Evolutionary conservation across 2,888 invertebrate genomes (phyloP).

Genomic region (Eupithecia pulchellata): DNA sequence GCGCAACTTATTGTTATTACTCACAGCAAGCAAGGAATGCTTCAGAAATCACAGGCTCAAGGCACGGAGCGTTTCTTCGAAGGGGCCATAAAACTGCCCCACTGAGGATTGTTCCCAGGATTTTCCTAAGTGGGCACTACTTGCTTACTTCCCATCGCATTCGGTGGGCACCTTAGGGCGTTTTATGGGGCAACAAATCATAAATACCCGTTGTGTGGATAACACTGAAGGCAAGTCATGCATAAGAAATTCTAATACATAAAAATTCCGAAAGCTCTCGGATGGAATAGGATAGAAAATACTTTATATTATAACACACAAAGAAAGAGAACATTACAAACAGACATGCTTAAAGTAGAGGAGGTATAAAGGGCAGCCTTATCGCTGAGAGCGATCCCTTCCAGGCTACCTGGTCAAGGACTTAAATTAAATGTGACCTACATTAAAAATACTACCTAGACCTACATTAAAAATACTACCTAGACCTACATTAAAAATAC

Average conservation of each 20-base stretch:
- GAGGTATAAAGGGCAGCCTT: too few relatives aligned
- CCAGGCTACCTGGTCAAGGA: too few relatives aligned
- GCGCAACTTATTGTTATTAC: not conserved
- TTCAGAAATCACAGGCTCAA: conserved; percentile 48
- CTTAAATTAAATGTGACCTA: too few relatives aligned
- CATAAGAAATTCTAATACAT: conserved; percentile 47
- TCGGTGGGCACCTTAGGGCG: conserved; percentile 48
- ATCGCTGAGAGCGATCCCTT: too few relatives aligned
- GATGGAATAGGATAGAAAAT: too few relatives aligned
- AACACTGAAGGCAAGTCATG: conserved; percentile 48
- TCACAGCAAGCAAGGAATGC: conserved; percentile 34
- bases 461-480: too few relatives aligned
- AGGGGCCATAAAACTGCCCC: conserved; percentile 55
- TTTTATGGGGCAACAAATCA: conserved; percentile 66
- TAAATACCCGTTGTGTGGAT: conserved; percentile 51
- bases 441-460: too few relatives aligned
- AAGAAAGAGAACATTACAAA: too few relatives aligned
- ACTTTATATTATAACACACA: too few relatives aligned
- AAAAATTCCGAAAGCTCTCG: conserved; percentile 29
- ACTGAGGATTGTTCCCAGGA: conserved; percentile 57
- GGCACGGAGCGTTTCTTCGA: conserved; percentile 51
- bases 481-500: too few relatives aligned
- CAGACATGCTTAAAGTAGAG: too few relatives aligned
- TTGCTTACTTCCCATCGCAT: conserved; percentile 20
- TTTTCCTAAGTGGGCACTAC: conserved; percentile 6